A percentile compares a stretch with the other conserved stretches of the same genome.
These are phyloP conservation scores for Drosophila kohkoa DNA, from an alignment of 1,140 invertebrate genomes.

Conservation along the genomic window DNA sequence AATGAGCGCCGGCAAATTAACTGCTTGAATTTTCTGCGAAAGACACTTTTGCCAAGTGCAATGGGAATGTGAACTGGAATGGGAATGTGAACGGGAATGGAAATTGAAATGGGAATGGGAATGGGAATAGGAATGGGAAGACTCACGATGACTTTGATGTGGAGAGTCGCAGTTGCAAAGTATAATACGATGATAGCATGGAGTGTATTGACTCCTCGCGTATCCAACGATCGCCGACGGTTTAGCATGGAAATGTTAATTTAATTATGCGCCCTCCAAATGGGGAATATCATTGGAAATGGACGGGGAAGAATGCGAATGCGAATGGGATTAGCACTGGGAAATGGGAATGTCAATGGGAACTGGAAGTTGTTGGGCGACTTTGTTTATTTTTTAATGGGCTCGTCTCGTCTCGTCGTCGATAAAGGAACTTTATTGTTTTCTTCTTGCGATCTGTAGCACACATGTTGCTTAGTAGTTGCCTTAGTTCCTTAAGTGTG, in stretches of 20 bases:
- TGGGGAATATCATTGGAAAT: neutral
- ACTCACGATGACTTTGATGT: neutral
- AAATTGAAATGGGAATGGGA: neutral
- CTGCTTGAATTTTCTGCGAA: conserved; percentile 19
- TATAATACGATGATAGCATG: neutral
- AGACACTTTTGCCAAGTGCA: neutral
- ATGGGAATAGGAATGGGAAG: neutral
- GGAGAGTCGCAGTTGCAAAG: neutral
- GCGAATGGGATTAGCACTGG: neutral
- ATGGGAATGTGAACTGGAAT: neutral
- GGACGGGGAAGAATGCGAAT: neutral
- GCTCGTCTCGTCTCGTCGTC: conserved; percentile 12
- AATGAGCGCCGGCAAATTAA: conserved; percentile 56
- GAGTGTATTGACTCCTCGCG: conserved; percentile 22
- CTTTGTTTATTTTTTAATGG: conserved; percentile 20
- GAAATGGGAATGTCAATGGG: conserved; percentile 7
- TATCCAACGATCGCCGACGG: conserved; percentile 22
- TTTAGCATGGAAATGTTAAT: conserved; percentile 68
- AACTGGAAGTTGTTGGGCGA: conserved; percentile 1
- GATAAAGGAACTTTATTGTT: conserved; percentile 39
- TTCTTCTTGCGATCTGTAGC: conserved; percentile 12
- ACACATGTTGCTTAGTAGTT: conserved; percentile 33
- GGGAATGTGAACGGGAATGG: neutral
- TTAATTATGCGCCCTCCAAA: conserved; percentile 59
- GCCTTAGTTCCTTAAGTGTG: neutral